Percentiles rank a stretch among this genome's conserved stretches.
These are phyloP conservation scores for Malacoctenus gilli DNA, from an alignment of 2,797 vertebrate species.

Conservation along the genomic window DNA sequence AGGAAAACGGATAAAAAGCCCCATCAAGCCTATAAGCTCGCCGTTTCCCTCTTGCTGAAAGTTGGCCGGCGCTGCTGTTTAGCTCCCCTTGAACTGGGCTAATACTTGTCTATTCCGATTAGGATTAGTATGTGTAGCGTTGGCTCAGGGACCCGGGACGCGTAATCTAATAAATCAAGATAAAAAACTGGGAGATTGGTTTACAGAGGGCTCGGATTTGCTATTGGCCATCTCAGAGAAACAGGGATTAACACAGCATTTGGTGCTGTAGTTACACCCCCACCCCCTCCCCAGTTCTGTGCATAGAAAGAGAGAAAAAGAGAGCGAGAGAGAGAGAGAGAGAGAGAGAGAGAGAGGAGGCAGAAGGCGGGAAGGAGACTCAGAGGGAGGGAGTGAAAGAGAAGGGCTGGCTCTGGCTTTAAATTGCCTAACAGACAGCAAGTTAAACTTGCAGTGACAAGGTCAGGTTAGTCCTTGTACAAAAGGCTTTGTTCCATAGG, in stretches of 20 bases:
- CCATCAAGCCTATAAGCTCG: constrained; percentile 71
- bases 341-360: constrained; percentile 61
- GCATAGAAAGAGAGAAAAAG: constrained; percentile 38
- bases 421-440: constrained; percentile 87
- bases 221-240: constrained; percentile 83
- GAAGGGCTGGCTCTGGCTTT: constrained; percentile 74
- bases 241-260: constrained; percentile 87
- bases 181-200: constrained; percentile 88
- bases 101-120: constrained; percentile 91
- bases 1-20: constrained; percentile 72
- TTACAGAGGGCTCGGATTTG: constrained; percentile 89
- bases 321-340: constrained; percentile 38
- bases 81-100: constrained; percentile 85
- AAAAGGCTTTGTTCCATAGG: constrained; percentile 92
- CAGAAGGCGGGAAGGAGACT: constrained; percentile 63
- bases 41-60: constrained; percentile 77
- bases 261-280: constrained; percentile 76
- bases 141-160: constrained; percentile 82
- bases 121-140: constrained; percentile 86
- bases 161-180: constrained; percentile 92
- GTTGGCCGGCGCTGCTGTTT: constrained; percentile 78
- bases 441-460: constrained; percentile 96
- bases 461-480: constrained; percentile 90
- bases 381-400: constrained; percentile 68
- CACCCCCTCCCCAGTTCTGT: constrained; percentile 71